Conservation (phyloP, 1,140 invertebrate species). For the Branchinecta lynchi region DNA sequence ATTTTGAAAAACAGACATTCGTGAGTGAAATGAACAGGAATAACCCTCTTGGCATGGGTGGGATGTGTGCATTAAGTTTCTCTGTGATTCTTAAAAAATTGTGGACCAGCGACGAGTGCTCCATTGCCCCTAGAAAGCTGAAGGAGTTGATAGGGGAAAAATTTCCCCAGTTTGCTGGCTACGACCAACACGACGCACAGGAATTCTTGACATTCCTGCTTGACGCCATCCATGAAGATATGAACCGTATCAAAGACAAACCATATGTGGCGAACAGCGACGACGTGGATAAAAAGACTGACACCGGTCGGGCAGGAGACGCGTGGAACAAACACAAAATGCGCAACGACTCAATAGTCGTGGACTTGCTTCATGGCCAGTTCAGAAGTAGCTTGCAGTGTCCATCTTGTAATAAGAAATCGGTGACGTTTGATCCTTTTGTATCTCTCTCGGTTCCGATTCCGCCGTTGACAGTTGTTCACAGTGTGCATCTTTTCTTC, state of each 20-base stretch:
- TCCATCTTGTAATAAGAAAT: slow-evolving; percentile 37
- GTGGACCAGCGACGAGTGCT: slow-evolving; percentile 38
- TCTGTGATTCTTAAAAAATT: slow-evolving; percentile 41
- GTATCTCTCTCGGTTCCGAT: slow-evolving; percentile 34
- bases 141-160: slow-evolving; percentile 40
- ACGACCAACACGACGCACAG: slow-evolving; percentile 41
- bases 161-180: slow-evolving; percentile 38
- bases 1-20: slow-evolving; percentile 27
- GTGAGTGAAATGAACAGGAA: slow-evolving; percentile 40
- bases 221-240: slow-evolving; percentile 39
- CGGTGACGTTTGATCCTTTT: slow-evolving; percentile 38
- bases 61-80: slow-evolving; percentile 42
- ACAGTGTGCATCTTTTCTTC: slow-evolving; percentile 31
- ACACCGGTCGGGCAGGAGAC: slow-evolving; percentile 28
- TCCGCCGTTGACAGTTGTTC: slow-evolving; percentile 25
- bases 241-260: slow-evolving; percentile 28
- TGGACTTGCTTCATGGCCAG: slow-evolving; percentile 35
- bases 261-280: slow-evolving; percentile 25
- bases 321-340: slow-evolving; percentile 28
- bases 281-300: slow-evolving; percentile 25
- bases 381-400: slow-evolving; percentile 37
- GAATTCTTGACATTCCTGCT: slow-evolving; percentile 41
- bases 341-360: slow-evolving; percentile 30
- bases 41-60: slow-evolving; percentile 45
- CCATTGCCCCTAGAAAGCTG: slow-evolving; percentile 39